phyloP scores from a whole-genome alignment of 2,113 vertebrate genomes.

The Sapayoa aenigma region DNA sequence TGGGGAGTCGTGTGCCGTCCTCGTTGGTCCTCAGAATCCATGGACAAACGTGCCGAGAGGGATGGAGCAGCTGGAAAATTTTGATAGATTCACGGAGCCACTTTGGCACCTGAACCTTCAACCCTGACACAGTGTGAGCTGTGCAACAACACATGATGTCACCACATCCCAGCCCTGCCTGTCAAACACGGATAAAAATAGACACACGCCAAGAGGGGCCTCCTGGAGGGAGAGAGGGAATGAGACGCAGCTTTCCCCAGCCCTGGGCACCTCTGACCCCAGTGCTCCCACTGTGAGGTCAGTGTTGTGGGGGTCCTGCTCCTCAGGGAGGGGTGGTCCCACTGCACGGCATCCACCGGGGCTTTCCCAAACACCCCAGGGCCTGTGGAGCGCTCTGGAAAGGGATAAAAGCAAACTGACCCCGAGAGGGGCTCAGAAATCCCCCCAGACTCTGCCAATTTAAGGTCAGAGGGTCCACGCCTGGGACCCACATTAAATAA shows the following conservation, averaged over 20 bases:
- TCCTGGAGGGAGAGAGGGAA: not conserved
- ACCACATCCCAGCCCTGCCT: not conserved
- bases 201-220: not conserved
- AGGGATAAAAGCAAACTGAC: not conserved
- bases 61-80: not conserved
- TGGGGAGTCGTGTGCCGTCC: not conserved
- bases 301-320: not conserved
- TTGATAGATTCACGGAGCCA: rapidly evolving
- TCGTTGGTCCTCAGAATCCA: not conserved
- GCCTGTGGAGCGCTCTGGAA: not conserved
- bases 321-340: too few relatives aligned
- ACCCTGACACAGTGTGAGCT: not conserved
- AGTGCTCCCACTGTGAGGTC: not conserved
- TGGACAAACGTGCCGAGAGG: not conserved
- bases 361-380: not conserved
- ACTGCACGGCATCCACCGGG: rapidly evolving
- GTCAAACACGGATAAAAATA: not conserved
- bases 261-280: rapidly evolving
- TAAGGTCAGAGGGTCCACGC: rapidly evolving
- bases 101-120: not conserved
- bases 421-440: not conserved
- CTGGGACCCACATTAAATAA: not conserved
- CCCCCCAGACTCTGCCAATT: rapidly evolving
- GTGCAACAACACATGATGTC: not conserved
- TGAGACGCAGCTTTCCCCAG: not conserved